Conservation (phyloP, 1,140 invertebrate genomes). For the Eubasilissa regina region DNA sequence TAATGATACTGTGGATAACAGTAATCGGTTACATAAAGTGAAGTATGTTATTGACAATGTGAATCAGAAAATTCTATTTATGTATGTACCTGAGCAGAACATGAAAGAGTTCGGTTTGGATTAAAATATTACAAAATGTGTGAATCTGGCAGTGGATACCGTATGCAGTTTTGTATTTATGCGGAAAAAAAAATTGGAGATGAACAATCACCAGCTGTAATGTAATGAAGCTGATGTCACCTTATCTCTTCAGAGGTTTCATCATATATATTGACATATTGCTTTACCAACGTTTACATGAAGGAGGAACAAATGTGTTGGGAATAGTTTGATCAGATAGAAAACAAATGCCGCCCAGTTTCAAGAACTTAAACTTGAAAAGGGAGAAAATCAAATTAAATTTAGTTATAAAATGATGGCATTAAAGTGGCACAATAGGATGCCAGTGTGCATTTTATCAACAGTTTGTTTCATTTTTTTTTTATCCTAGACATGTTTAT, state of each 20-base stretch:
- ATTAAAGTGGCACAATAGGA: background rate
- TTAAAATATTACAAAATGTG: background rate
- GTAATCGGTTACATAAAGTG: too few relatives aligned
- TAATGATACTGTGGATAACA: too few relatives aligned
- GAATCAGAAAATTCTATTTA: too few relatives aligned
- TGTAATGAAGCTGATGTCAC: background rate
- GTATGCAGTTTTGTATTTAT: background rate
- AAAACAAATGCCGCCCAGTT: background rate
- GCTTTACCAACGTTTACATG: background rate
- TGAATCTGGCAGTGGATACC: background rate
- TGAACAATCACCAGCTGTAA: background rate
- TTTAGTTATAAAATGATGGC: background rate
- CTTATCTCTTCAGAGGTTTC: background rate
- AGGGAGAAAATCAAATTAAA: background rate
- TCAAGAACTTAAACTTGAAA: constrained; percentile 4
- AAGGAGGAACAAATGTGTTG: background rate
- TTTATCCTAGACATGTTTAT: constrained; percentile 4
- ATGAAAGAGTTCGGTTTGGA: background rate
- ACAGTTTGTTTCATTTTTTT: constrained; percentile 17
- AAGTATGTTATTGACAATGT: too few relatives aligned
- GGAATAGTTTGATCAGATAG: background rate
- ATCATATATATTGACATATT: too few relatives aligned
- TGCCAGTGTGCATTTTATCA: background rate
- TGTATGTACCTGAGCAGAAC: too few relatives aligned
- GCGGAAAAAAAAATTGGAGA: background rate